phyloP scores from a whole-genome alignment of 2,797 vertebrate species.

The Fistularia commersonii region DNA sequence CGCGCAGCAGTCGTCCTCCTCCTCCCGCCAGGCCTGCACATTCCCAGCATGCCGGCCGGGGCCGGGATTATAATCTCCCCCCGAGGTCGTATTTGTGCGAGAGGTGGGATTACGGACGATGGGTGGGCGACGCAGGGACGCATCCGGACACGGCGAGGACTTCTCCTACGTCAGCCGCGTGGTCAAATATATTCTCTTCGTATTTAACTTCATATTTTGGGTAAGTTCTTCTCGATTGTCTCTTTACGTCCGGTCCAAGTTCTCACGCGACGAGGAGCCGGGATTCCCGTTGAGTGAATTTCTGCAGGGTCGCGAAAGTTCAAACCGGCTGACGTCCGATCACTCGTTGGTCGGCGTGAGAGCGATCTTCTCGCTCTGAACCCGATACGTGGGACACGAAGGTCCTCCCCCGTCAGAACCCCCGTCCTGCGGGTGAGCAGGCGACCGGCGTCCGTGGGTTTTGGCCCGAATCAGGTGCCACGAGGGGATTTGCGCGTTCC shows the following conservation, averaged over 20 bases:
- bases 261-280: too few relatives aligned
- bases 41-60: too few relatives aligned
- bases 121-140: conserved; percentile 43
- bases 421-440: not conserved
- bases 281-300: too few relatives aligned
- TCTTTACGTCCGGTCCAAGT: too few relatives aligned
- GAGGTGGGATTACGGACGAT: conserved; percentile 1
- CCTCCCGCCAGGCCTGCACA: too few relatives aligned
- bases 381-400: too few relatives aligned
- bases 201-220: conserved; percentile 90
- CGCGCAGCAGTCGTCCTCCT: not conserved
- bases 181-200: conserved; percentile 88
- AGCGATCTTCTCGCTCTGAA: too few relatives aligned
- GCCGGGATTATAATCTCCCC: too few relatives aligned
- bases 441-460: conserved; percentile 34
- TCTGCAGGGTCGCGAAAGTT: too few relatives aligned
- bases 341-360: too few relatives aligned
- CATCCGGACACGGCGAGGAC: conserved; percentile 56
- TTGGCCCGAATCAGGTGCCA: conserved; percentile 30
- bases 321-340: too few relatives aligned
- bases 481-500: conserved; percentile 50
- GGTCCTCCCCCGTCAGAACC: too few relatives aligned
- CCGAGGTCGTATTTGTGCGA: conserved; percentile 4
- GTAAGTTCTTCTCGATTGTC: conserved; percentile 76
- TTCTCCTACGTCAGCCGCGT: conserved; percentile 82